Evolutionary conservation across 2,797 vertebrate species (phyloP).

Genomic region (Periophthalmus magnuspinnatus): DNA sequence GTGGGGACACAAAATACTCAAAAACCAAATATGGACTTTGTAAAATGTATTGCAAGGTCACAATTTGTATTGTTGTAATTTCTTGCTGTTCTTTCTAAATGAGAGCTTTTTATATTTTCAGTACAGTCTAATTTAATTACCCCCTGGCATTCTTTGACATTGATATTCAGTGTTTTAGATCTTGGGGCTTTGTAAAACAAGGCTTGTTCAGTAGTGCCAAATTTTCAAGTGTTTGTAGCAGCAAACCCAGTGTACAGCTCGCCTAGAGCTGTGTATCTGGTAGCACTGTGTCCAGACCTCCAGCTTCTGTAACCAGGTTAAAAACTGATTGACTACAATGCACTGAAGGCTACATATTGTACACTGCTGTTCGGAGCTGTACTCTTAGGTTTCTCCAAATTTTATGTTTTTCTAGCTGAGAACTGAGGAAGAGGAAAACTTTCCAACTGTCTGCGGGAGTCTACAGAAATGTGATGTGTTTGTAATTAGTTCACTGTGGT

Average conservation of each 20-base stretch:
- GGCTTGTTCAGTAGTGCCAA: neutral
- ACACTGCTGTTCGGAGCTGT: constrained; percentile 15
- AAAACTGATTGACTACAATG: constrained; percentile 48
- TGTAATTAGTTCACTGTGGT: constrained; percentile 33
- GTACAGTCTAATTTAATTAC: neutral
- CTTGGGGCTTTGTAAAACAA: constrained; percentile 5
- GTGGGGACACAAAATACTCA: too few species aligned
- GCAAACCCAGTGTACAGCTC: constrained; percentile 11
- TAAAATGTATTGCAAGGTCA: constrained; percentile 8
- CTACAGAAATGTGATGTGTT: constrained; percentile 22
- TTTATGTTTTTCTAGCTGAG: constrained; percentile 34
- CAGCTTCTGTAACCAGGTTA: constrained; percentile 60
- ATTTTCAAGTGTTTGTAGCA: neutral
- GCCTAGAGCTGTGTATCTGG: constrained; percentile 34
- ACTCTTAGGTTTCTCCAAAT: constrained; percentile 30
- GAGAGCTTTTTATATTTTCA: neutral
- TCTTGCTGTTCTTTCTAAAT: neutral
- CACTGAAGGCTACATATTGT: constrained; percentile 46
- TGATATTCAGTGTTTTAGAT: constrained; percentile 1
- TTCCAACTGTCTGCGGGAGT: constrained; percentile 32
- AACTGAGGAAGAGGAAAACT: constrained; percentile 7
- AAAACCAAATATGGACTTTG: neutral
- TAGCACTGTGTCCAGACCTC: constrained; percentile 41
- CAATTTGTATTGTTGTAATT: neutral
- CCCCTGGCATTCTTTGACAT: neutral